Percentiles rank a stretch among this genome's conserved stretches.
Conservation (phyloP, 1,140 invertebrate species). For the Drosophila serrata region DNA sequence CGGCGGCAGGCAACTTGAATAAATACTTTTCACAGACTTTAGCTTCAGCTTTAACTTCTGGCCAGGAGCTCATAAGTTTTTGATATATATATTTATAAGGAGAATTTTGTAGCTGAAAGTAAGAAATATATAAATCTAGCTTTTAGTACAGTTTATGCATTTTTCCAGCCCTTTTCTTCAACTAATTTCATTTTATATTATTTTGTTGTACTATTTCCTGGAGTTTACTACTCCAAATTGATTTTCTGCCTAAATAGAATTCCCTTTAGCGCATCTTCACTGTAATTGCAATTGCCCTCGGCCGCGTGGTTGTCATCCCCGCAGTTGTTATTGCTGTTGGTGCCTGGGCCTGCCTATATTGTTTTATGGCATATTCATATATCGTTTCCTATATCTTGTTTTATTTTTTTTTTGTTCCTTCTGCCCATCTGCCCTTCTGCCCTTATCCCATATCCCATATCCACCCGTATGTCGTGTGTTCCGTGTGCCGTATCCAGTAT, state of each 20-base stretch:
- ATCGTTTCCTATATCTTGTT: slow-evolving; percentile 57
- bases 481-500: slow-evolving; percentile 14
- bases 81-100: neutral
- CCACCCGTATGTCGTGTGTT: neutral
- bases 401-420: slow-evolving; percentile 10
- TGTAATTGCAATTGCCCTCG: slow-evolving; percentile 58
- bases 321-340: slow-evolving; percentile 39
- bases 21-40: slow-evolving; percentile 2
- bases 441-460: slow-evolving; percentile 8
- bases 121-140: no score
- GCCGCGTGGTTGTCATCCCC: slow-evolving; percentile 35
- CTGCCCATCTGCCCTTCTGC: neutral
- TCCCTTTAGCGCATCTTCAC: slow-evolving; percentile 35
- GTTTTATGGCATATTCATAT: slow-evolving; percentile 83
- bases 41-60: neutral
- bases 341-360: slow-evolving; percentile 70
- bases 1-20: slow-evolving; percentile 10
- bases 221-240: neutral
- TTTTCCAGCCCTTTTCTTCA: neutral
- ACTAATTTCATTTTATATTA: no score
- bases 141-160: no score
- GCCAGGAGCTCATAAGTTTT: neutral
- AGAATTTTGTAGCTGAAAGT: no score
- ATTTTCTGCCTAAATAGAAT: slow-evolving; percentile 2
- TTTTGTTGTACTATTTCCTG: no score